Base-by-base conservation (phyloP, 2,888 invertebrate genomes). In the Trisateles emortualis region DNA sequence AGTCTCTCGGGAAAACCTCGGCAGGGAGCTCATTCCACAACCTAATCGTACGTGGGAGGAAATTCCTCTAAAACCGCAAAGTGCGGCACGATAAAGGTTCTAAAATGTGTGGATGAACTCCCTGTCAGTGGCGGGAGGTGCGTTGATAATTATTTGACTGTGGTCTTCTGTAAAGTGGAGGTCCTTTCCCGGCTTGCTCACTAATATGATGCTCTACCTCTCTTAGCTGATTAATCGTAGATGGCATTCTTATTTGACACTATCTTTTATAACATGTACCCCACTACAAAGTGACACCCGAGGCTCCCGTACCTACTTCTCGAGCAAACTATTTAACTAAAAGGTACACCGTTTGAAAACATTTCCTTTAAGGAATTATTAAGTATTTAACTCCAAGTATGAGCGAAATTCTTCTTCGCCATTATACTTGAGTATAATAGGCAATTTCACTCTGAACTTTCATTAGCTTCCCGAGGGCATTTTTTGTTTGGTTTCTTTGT, bases 241-340 rank as follows among this genome's bases (percentile, higher is more conserved):
- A 26, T 6, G 26, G 1, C 3, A 26, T 6, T 3, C 1, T 26
- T 26, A 8, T 8, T 8, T 32, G 11, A 14, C 36, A 2, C 16
- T 17, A n/a, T 19, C 49, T 40, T 47, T 49, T 3, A 33, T 17
- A 4, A 22, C 49, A 62, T 59, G 14, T 0, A 48, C 66, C 66
- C 64, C 32, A 39, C 53, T 40, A 44, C 55, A 61, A 69, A 68
- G 63, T 70, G 74, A 73, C 66, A 72, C 65, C 65, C 63, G 52
- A 19, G 48, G 46, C 45, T 17, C 3, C 44, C 29, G 35, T 43
- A 54, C 61, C 56, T 56, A 59, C 59, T 60, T 48, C 65, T 58
- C 54, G 49, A n/a, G 59, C 65, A 81, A 86, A 86, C 87, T 85
- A 84, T 84, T 84, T 84, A 84, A 81, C 83, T 86, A 80, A 84